phyloP scores from a whole-genome alignment of 2,888 invertebrate genomes.

The Nemurella pictetii region DNA sequence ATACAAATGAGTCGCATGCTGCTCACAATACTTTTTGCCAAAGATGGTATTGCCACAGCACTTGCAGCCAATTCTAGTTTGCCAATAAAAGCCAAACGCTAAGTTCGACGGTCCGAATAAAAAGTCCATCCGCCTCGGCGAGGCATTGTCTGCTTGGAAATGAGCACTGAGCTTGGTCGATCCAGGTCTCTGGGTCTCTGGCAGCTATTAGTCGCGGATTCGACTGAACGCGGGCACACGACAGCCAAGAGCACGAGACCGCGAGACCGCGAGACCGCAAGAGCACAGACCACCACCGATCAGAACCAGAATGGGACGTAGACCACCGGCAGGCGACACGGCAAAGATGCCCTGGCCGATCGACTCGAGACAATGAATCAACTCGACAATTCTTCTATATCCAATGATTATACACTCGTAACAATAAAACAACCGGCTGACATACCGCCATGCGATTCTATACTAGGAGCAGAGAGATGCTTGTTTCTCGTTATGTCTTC shows the following conservation, averaged over 20 bases:
- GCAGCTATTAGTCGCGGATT: not conserved
- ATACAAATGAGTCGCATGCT: conserved; percentile 6
- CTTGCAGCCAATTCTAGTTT: not conserved
- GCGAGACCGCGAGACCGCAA: not conserved
- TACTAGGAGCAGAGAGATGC: not conserved
- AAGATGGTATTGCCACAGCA: not conserved
- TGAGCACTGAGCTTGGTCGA: not conserved
- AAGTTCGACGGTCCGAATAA: not conserved
- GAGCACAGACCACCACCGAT: conserved; percentile 25
- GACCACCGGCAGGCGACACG: conserved; percentile 22
- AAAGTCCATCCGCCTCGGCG: not conserved
- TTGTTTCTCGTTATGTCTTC: conserved; percentile 14
- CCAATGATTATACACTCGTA: conserved; percentile 5
- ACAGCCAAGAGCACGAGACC: too few species aligned
- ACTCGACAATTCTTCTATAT: conserved; percentile 17
- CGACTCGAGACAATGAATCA: conserved; percentile 9
- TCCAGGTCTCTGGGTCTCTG: not conserved
- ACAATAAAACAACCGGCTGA: conserved; percentile 27
- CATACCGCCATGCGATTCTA: conserved; percentile 5
- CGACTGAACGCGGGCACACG: too few species aligned
- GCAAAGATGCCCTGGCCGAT: not conserved
- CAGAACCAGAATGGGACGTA: conserved; percentile 14
- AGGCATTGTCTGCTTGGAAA: not conserved
- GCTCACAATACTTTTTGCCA: not conserved
- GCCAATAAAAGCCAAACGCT: not conserved